Base-by-base conservation (phyloP, 2,888 invertebrate species). In the Colletes collaris region DNA sequence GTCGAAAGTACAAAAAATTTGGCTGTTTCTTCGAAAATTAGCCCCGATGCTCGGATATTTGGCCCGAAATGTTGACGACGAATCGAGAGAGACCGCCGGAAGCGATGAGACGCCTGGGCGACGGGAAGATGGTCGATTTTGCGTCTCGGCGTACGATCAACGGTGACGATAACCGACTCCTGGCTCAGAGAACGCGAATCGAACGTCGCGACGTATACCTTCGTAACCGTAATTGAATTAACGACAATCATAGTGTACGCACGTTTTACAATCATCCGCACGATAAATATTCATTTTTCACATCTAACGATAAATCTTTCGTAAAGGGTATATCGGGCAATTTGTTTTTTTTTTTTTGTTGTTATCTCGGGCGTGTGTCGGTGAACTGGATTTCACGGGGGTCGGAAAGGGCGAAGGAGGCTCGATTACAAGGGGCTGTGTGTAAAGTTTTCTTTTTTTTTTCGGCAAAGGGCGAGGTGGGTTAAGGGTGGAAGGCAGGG, bases 241-340 rank as follows among this genome's bases (percentile, higher is more conserved):
- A 92, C 90, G 91, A 91, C 90, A 90, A 91, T 92, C 90, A 92
- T 91, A 90, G 89, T 88, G 87, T 85, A 85, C 87, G 87, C 85
- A 79, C 87, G 81, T 82, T 78, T 83, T 84, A 85, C 82, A 88
- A 90, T 91, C 90, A 89, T 90, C 89, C 91, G 89, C 90, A 90
- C 90, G 89, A 91, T 92, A 92, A 87, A 90, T 92, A 92, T 92
- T 69, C 91, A 90, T 91, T 91, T 83, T 86, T 82, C 91, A 92
- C 92, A 92, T 91, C 91, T 92, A 93, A 92, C 92, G 91, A 92
- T 92, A 92, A 92, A 91, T 91, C 90, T 90, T 84, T 88, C 78
- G 73, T 67, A 75, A 84, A 76, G 27, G 70, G 56, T 19, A 71
- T 76, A 71, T 80, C 82, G 82, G 76, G 85, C 72, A 62, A 79